Evolutionary conservation across 2,797 vertebrate species (phyloP), one percentile per base, ranked within the genome.

Genomic region (Neopelma chrysocephalum): DNA sequence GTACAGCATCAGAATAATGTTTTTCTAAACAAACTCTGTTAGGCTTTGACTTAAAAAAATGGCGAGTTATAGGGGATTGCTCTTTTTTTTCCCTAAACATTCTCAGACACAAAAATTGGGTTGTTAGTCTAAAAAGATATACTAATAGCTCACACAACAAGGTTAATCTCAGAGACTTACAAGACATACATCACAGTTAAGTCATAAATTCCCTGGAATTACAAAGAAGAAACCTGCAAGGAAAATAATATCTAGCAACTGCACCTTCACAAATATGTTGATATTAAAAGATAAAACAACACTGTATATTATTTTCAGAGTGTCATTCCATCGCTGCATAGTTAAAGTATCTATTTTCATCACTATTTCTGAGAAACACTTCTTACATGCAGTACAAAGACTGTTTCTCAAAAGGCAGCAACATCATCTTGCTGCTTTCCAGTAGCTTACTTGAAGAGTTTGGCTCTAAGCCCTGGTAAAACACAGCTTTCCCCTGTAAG

Each of bases 291-390:
- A 75, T 42, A 22, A 82, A 94, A 75, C 61, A 84, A 73, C 50
- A 51, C 34, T 42, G 31, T 54, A 34, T 72, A 92, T 87, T 95
- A 91, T 77, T 93, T 95, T 87, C 91, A 79, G 72, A 60, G 62
- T 31, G 22, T 31, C 65, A 48, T 36, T 86, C 58, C 89, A 72
- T 8, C 66, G 76, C 61, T 69, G 43, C 38, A 47, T 16, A 69
- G 76, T 91, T 90, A 83, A 89, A 89, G 71, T 81, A 82, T 2
- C 65, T 86, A 76, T 93, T 93, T 89, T 75, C 89, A 91, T 75
- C 89, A 90, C 31, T 61, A 83, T 69, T 91, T 88, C 91, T 82
- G 54, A 70, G 53, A 80, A 94, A 62, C 50, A 38, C 50, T 69
- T 90, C 14, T 76, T 11, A 76, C 21, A 31, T 1, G 0, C 20